A percentile compares a stretch with the other conserved stretches of the same genome.
phyloP scores from a whole-genome alignment of 2,797 vertebrate genomes.

The Rhynchonycteris naso region DNA sequence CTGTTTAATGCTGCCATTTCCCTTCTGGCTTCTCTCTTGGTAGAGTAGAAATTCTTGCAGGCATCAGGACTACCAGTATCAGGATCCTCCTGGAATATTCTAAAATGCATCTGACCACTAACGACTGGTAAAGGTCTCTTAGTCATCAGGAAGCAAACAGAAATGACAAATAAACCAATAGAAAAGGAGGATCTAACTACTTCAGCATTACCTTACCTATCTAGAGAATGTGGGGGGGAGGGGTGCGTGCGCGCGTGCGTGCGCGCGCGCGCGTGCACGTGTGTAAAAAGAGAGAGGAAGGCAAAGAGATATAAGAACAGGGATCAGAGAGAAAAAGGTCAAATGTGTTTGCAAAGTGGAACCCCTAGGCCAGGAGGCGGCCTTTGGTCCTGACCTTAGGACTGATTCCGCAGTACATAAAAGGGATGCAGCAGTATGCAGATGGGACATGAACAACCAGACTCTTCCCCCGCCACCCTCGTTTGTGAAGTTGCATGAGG shows the following conservation, averaged over 20 bases:
- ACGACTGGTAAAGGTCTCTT: not conserved
- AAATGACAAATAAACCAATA: not conserved
- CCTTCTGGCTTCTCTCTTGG: not conserved
- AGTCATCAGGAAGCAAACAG: not conserved
- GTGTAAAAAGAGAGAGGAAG: not conserved
- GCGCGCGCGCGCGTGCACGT: no score
- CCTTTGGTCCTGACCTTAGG: not conserved
- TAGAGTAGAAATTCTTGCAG: not conserved
- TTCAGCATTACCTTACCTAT: not conserved
- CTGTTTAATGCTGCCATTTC: not conserved
- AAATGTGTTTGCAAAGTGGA: not conserved
- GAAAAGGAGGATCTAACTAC: not conserved
- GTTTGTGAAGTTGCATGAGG: not conserved
- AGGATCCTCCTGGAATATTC: not conserved
- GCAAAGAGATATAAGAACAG: not conserved
- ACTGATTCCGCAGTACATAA: not conserved
- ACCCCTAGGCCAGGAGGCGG: not conserved
- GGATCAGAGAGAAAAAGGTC: not conserved
- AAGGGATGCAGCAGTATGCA: not conserved
- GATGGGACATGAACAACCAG: not conserved
- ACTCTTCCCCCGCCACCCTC: not conserved
- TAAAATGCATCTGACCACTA: not conserved
- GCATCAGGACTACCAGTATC: not conserved
- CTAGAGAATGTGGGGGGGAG: not conserved
- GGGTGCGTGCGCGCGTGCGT: not conserved